These are phyloP conservation scores for Gymnopithys bicolor DNA, from an alignment of 2,797 vertebrate species.

Conservation along the genomic window DNA sequence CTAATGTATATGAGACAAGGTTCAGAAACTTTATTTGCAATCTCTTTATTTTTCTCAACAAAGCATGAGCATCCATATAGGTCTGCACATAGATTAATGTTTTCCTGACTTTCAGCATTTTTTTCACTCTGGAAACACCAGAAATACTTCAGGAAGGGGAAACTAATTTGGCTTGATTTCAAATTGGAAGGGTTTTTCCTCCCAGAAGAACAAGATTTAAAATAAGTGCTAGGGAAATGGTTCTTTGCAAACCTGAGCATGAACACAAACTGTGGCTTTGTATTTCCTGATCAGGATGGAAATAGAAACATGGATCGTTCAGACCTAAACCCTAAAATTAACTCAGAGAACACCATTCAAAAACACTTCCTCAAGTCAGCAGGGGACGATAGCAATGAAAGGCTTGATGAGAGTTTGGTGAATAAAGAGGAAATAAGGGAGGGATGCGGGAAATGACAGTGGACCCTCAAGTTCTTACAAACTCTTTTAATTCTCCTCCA, in stretches of 20 bases:
- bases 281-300: conserved; percentile 43
- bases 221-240: conserved; percentile 22
- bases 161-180: conserved; percentile 40
- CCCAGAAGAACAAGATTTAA: conserved; percentile 39
- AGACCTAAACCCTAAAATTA: conserved; percentile 56
- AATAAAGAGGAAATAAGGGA: conserved; percentile 54
- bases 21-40: background rate
- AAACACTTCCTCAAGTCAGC: conserved; percentile 63
- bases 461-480: background rate
- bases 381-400: conserved; percentile 39
- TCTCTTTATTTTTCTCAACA: background rate
- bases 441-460: background rate
- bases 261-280: background rate
- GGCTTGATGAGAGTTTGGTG: conserved; percentile 27
- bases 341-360: conserved; percentile 45
- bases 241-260: background rate
- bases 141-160: conserved; percentile 38
- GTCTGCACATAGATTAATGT: background rate
- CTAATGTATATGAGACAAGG: background rate
- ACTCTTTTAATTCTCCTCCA: background rate
- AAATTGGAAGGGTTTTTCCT: background rate
- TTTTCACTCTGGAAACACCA: background rate
- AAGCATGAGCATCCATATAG: background rate
- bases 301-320: conserved; percentile 24
- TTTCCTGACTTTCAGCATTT: background rate